Evolutionary conservation across 2,113 vertebrate genomes (phyloP), one percentile per base, ranked within the genome.

Genomic region (Trichomycterus rosablanca): DNA sequence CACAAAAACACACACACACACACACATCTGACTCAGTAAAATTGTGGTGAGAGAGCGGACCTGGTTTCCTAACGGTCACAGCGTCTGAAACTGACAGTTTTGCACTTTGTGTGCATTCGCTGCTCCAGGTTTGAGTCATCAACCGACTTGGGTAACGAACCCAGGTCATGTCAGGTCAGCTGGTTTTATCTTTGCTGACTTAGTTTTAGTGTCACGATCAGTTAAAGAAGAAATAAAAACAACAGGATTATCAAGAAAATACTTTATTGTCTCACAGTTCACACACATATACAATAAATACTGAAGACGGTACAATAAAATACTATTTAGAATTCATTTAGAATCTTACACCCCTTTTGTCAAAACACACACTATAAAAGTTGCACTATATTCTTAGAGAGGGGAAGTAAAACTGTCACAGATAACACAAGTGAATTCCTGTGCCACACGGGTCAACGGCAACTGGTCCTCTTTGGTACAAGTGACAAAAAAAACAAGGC

Each of bases 211-310:
- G 53, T n/a, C n/a, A n/a, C 19, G 23, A 23, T 15, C 18, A 11
- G 50, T 67, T 46, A 19, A 26, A 35, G 5, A 9, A 45, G 22
- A 64, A 23, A 7, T 30, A 1, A 11, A 44, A 20, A 39, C 5
- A 58, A 22, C 12, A 50, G 7, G 10, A 9, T 5, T 55, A 35
- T 66, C 49, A 63, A 66, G 32, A 73, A 74, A 64, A 68, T 77
- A 58, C 22, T 85, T 86, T 83, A 84, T 80, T 83, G 66, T 68
- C 65, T 70, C 70, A 46, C 59, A 30, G 73, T 50, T 66, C 7
- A 74, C 62, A 67, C 69, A 53, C 69, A 28, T 53, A 70, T 66
- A 75, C 69, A 80, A 80, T 72, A 84, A 85, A 80, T 74, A 79
- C 59, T 71, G 62, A 60, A 72, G 56, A 66, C 24, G 71, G 54